Conservation (phyloP, 2,888 invertebrate genomes). For the Escarpia spicata region DNA sequence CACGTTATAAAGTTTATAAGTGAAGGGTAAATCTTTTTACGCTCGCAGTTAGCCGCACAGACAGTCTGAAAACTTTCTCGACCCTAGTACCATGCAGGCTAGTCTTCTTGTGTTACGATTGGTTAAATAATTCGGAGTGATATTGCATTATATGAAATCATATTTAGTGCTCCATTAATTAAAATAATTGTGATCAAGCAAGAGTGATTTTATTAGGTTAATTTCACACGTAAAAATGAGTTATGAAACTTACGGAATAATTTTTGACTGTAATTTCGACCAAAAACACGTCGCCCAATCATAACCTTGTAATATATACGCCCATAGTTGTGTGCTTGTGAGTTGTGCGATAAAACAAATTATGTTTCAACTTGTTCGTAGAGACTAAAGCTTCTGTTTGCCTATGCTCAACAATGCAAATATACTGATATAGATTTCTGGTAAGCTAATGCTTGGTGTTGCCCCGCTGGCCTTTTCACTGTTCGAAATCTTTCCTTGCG, state of each 20-base stretch:
- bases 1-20: neutral
- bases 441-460: neutral
- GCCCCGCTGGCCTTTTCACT: neutral
- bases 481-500: conserved; percentile 1
- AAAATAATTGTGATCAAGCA: neutral
- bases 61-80: too few species aligned
- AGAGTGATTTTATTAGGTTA: neutral
- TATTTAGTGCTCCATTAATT: neutral
- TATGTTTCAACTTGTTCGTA: neutral
- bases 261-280: neutral
- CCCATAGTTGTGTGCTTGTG: neutral
- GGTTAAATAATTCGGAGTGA: neutral
- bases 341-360: neutral
- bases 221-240: neutral
- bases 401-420: neutral
- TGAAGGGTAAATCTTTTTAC: too few species aligned
- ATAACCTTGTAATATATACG: neutral
- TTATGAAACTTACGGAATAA: neutral
- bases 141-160: neutral
- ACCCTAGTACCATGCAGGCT: neutral
- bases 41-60: too few species aligned
- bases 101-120: neutral
- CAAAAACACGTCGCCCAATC: neutral
- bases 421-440: neutral
- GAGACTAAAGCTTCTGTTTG: neutral